These are phyloP conservation scores for Volucella inanis DNA, from an alignment of 2,888 invertebrate genomes.

Conservation along the genomic window DNA sequence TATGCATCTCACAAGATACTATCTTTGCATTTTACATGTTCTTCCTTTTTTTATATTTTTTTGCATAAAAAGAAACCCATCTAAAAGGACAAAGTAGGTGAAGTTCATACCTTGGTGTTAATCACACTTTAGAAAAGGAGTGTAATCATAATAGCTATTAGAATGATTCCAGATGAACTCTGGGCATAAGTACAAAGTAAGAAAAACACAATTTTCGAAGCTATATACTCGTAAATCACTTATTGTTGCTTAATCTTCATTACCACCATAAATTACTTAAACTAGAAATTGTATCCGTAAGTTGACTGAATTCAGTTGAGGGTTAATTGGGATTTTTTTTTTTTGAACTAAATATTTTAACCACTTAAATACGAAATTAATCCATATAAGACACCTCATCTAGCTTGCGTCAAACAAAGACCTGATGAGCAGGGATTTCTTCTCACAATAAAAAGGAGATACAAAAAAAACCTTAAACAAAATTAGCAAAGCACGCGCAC, in stretches of 20 bases:
- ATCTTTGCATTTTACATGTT: slow-evolving; percentile 14
- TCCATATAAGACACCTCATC: background rate
- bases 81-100: background rate
- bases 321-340: slow-evolving; percentile 16
- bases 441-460: background rate
- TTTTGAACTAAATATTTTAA: slow-evolving; percentile 21
- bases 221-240: background rate
- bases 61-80: slow-evolving; percentile 20
- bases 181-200: no score
- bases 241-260: background rate
- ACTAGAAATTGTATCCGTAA: background rate
- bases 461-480: slow-evolving; percentile 56
- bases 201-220: background rate
- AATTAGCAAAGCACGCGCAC: slow-evolving; percentile 77
- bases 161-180: no score
- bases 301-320: slow-evolving; percentile 2
- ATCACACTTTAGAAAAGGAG: background rate
- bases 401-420: background rate
- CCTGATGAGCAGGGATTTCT: slow-evolving; percentile 7
- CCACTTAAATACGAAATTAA: slow-evolving; percentile 12
- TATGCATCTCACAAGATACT: slow-evolving; percentile 27
- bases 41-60: slow-evolving; percentile 9
- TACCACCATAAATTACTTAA: slow-evolving; percentile 38
- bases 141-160: background rate
- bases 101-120: background rate